Evolutionary conservation across 2,888 invertebrate species (phyloP), one percentile per base, ranked within the genome.

Genomic region (Agrochola lychnidis): DNA sequence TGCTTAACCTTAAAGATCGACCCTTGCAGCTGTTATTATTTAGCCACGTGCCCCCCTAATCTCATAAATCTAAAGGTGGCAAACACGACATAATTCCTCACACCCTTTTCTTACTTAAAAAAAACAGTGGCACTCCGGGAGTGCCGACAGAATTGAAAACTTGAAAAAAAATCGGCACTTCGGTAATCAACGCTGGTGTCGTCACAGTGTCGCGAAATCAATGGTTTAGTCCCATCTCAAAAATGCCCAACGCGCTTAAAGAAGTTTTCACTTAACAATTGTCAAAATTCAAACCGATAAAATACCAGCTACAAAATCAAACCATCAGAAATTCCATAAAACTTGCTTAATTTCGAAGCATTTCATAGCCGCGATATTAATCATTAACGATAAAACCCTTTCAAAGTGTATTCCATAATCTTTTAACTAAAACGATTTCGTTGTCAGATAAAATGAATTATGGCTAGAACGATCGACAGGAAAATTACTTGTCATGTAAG

Each of bases 391-490:
- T n/a, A 42, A n/a, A 61, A 70, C 25, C 62, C 56, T 69, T 42
- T 25, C 16, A 73, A 70, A 42, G 63, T 61, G 42, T 63, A 36
- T 81, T 71, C 70, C 77, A 84, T 84, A 71, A 68, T 68, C 45
- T 77, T 70, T 66, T 30, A 74, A 63, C n/a, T 83, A 48, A 69
- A 84, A 70, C 73, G 81, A 83, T 77, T 84, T 81, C 19, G 62
- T 59, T 84, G 81, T 84, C 71, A 61, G 83, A 73, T 83, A 84
- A 71, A 77, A 71, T 84, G 78, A 84, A 64, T 83, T 74, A 83
- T 66, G 25, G 61, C n/a, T 73, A 51, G 40, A 66, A 25, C 53
- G 71, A 57, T 73, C 81, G 57, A 63, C 70, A 70, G 40, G 73
- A 62, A 71, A 73, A 69, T 77, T 68, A 73, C 73, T 77, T 64